A percentile compares a stretch with the other conserved stretches of the same genome.
Evolutionary conservation across 2,888 invertebrate species (phyloP).

Genomic region (Perithous albicinctus): DNA sequence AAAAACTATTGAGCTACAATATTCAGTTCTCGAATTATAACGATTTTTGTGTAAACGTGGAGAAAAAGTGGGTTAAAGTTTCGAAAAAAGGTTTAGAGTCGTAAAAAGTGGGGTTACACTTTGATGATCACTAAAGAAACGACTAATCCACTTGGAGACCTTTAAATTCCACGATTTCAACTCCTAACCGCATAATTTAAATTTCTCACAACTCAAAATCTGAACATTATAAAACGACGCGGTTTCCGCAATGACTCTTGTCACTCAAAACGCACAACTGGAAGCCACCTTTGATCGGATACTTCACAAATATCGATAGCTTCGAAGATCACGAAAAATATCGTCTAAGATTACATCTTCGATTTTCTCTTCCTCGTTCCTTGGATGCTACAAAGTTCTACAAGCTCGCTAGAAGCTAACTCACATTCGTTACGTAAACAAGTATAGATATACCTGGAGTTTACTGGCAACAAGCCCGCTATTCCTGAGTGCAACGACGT

Average conservation of each 20-base stretch:
- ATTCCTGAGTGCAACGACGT: conserved; percentile 24
- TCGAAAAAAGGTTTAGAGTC: not conserved
- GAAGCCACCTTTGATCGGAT: not conserved
- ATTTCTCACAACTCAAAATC: not conserved
- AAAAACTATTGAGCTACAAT: not conserved
- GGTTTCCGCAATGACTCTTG: not conserved
- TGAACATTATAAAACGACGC: not conserved
- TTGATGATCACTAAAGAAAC: not conserved
- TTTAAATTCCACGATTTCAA: not conserved
- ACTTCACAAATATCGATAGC: not conserved
- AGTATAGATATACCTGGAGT: conserved; percentile 1
- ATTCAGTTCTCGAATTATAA: not conserved
- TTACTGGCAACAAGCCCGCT: conserved; percentile 11
- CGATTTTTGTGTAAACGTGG: not conserved
- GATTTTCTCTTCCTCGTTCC: conserved; percentile 19
- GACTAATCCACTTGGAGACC: not conserved
- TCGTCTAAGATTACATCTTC: not conserved
- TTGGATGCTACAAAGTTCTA: not conserved
- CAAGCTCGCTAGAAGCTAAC: not conserved
- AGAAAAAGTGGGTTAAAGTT: not conserved
- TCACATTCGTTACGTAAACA: conserved; percentile 21
- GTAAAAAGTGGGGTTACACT: not conserved
- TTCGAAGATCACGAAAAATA: not conserved
- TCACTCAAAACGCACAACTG: not conserved
- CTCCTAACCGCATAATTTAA: not conserved